Base-by-base conservation (phyloP, 2,888 invertebrate genomes). In the Epirrita christyi region DNA sequence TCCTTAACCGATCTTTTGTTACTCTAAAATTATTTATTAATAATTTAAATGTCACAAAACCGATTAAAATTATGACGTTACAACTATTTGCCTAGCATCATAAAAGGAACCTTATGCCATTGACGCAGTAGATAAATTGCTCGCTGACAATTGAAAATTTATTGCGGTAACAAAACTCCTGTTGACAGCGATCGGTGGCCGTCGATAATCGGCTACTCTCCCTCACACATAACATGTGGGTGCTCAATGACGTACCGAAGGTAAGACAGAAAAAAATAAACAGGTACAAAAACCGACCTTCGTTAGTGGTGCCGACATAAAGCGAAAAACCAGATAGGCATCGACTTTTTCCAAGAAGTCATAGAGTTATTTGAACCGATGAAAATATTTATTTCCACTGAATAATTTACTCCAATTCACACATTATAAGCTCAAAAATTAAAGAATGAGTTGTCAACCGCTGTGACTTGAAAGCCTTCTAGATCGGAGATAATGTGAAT, bases 351-450 rank as follows among this genome's bases (percentile, higher is more conserved):
- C 91, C 81, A 65, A 84, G 91, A 91, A 92, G 75, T 81, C 77
- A 63, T 78, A 78, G 75, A 68, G 73, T 81, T 76, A 72, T 75
- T 72, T 70, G 69, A 77, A 76, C 73, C 77, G 76, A 76, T 78
- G 81, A 81, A 75, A 78, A 80, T 21, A 21, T 21, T 84, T 78
- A 82, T 81, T 78, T 79, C 76, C 73, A 70, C 71, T 74, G 76
- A 78, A 84, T 85, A 86, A 85, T 85, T 85, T 86, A 85, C 83
- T 78, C 83, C 80, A 76, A 80, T 90, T 90, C 88, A 91, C 90
- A 90, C 88, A 83, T 78, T 66, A 74, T 76, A 76, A 73, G 72
- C 79, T 75, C 68, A 67, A 64, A 73, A 73, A 72, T 80, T 67
- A 70, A 71, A 69, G 80, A 89, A 85, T 87, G 83, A 89, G 86